Base-by-base conservation (phyloP, 2,888 invertebrate species). In the Oxyteleia sp. region DNA sequence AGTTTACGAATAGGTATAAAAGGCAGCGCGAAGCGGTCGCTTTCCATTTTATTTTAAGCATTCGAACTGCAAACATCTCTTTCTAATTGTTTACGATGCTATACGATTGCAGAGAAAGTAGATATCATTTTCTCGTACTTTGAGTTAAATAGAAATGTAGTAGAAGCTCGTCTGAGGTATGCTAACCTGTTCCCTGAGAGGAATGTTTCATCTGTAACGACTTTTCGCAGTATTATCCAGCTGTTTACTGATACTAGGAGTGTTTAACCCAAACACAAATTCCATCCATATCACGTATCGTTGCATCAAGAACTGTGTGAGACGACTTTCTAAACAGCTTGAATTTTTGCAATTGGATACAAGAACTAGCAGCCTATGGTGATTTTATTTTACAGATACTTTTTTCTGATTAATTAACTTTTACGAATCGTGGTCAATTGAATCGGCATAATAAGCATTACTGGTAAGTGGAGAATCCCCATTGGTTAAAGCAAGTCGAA, bases 281-380 rank as follows among this genome's bases (percentile, higher is more conserved):
- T 43, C 15, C 43, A 43, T 13, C 15, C 15, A n/a, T 13, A 13
- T 15, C 15, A 43, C 8, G 43, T 15, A 16, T 43, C 15, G n/a
- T 15, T 43, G 43, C 43, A 43, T 43, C 43, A 43, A 43, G 43
- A 43, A 15, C 15, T 43, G 35, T 35, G 35, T n/a, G 35, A 35
- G n/a, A 35, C n/a, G n/a, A n/a, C n/a, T n/a, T n/a, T n/a, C n/a
- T n/a, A n/a, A n/a, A n/a, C n/a, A n/a, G n/a, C n/a, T n/a, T n/a
- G n/a, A n/a, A n/a, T n/a, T n/a, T n/a, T n/a, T n/a, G n/a, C n/a
- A n/a, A n/a, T n/a, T n/a, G n/a, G n/a, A n/a, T n/a, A n/a, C n/a
- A n/a, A n/a, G n/a, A n/a, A n/a, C n/a, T n/a, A n/a, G n/a, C n/a
- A n/a, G n/a, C n/a, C n/a, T n/a, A n/a, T n/a, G n/a, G n/a, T n/a